Evolutionary conservation across 2,797 vertebrate genomes (phyloP).

Genomic region (Mastacembelus armatus): DNA sequence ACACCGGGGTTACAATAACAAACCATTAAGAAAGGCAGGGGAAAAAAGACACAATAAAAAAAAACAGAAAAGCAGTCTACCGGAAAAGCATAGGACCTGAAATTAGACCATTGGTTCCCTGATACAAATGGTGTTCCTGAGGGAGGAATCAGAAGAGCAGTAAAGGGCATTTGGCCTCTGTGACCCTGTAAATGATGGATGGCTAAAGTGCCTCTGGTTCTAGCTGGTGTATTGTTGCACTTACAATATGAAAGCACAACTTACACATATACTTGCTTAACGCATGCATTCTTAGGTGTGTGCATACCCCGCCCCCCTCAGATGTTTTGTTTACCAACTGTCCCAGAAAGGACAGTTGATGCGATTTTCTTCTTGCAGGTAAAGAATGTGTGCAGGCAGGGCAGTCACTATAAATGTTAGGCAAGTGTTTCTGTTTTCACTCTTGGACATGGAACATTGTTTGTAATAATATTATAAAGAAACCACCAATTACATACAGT

Average conservation of each 20-base stretch:
- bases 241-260: constrained; percentile 15
- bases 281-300: constrained; percentile 28
- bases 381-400: constrained; percentile 23
- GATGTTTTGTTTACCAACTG: constrained; percentile 30
- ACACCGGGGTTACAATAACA: constrained; percentile 15
- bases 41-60: constrained; percentile 25
- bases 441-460: constrained; percentile 24
- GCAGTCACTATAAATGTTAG: constrained; percentile 5
- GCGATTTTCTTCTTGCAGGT: constrained; percentile 54
- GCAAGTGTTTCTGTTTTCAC: constrained; percentile 34
- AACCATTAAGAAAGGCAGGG: neutral
- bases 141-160: constrained; percentile 47
- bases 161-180: constrained; percentile 42
- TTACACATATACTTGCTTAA: neutral
- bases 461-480: too few relatives aligned
- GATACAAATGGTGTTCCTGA: constrained; percentile 32
- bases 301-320: neutral
- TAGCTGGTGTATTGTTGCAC: constrained; percentile 43
- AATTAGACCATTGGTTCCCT: constrained; percentile 8
- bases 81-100: constrained; percentile 1
- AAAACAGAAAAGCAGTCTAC: neutral
- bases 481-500: too few relatives aligned
- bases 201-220: constrained; percentile 40
- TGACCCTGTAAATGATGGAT: constrained; percentile 61
- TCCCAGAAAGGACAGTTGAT: constrained; percentile 31